Evolutionary conservation across 2,113 vertebrate species (phyloP), one percentile per base, ranked within the genome.

Genomic region (Lamprotornis superbus): DNA sequence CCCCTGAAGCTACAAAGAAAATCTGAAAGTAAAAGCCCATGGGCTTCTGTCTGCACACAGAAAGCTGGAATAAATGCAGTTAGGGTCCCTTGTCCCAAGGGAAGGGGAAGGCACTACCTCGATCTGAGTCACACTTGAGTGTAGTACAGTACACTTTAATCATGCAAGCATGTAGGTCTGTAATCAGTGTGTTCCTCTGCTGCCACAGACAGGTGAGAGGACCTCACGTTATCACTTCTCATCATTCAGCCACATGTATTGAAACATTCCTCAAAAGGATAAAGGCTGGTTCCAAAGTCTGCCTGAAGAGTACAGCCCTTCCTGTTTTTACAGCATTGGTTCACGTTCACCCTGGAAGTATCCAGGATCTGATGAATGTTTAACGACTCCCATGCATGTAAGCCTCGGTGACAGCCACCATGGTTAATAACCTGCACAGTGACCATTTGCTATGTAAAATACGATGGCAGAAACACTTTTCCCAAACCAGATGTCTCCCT

Each of bases 121-220:
- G 28, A 68, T 53, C 2, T 37, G 68, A 84, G 31, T 71, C 49
- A n/a, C 42, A 42, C 10, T 18, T 40, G 37, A 61, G 42, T 24
- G 25, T 2, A 52, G 37, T 7, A 67, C 25, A 67, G 33, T 5
- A 37, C 30, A 24, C 12, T 20, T 35, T 21, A 71, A 30, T 8
- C 46, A 35, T 1, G 9, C 27, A 49, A 60, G 42, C 37, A 55
- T 0, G 0, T 5, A 5, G 40, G 40, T 18, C 19, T 30, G 33
- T 15, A 25, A 73, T 3, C 37, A 30, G 25, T 1, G 4, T 31
- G 25, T 3, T 71, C 64, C 46, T 61, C 68, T 55, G 33, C 57
- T 69, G 70, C 65, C 74, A 40, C 0, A 1, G 31, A 40, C 11
- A 65, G 57, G 39, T 18, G n/a, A 73, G 33, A 69, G 28, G 30